Evolutionary conservation across 2,113 vertebrate species (phyloP).

Genomic region (Felis catus): F.catus_Fca126_mat1.0 CM031426.1:10595001-10595500

Average conservation of each 20-base stretch:
- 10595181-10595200: too few relatives aligned
- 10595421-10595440: background rate
- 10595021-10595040: background rate
- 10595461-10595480: background rate
- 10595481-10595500: background rate
- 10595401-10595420: background rate
- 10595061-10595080: background rate
- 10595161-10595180: background rate
- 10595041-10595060: background rate
- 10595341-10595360: background rate
- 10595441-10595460: background rate
- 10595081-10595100: background rate
- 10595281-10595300: background rate
- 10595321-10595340: fast-evolving
- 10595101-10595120: background rate
- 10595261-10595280: background rate
- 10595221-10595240: background rate
- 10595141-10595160: background rate
- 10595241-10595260: background rate
- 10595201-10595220: background rate
- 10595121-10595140: too few relatives aligned
- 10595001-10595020: background rate
- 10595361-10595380: background rate
- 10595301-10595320: fast-evolving
- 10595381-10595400: background rate